Evolutionary conservation across 2,797 vertebrate genomes (phyloP), one percentile per base, ranked within the genome.

Genomic region (Heliangelus exortis): DNA sequence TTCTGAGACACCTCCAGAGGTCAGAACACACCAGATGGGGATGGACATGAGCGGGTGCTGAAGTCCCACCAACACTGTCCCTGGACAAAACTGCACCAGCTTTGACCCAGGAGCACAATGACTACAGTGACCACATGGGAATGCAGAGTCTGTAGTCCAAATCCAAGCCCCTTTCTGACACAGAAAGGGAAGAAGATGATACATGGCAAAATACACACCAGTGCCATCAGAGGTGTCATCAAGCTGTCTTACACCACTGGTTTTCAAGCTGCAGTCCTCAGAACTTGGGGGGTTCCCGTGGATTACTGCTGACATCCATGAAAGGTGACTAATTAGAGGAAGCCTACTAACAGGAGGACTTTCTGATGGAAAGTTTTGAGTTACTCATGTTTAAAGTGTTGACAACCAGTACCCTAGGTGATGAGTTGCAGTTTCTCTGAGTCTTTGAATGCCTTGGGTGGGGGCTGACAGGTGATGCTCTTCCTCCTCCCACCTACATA

Each of bases 311-410:
- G 59, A 47, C 51, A 73, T 75, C 55, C 91, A 59, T 31, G 48
- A 66, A 66, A 84, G 62, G 57, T 66, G 26, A 77, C 10, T 88
- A 72, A 88, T 65, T 41, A 86, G 82, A 94, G 51, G 51, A 86
- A 65, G 18, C 16, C 33, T 73, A 41, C 69, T 58, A n/a, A 50
- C 62, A 58, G 65, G 21, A 89, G 26, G 39, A 71, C 50, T 62
- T 90, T 68, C 77, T 84, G 62, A 73, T 48, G 62, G 73, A 53
- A 79, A 88, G 73, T 62, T 90, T 72, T 87, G 62, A 91, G 66
- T 86, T 84, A 90, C 54, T 62, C 23, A 33, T 3, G 6, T 72
- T 0, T 0, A 61, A 93, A 16, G 28, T 41, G 57, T 36, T 86
- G 69, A 86, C 69, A 91, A 66, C 19, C 48, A 59, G 54, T 23